Percentiles rank a stretch among this genome's conserved stretches.
Conservation (phyloP, 2,797 vertebrate species). For the Vireo griseus region DNA sequence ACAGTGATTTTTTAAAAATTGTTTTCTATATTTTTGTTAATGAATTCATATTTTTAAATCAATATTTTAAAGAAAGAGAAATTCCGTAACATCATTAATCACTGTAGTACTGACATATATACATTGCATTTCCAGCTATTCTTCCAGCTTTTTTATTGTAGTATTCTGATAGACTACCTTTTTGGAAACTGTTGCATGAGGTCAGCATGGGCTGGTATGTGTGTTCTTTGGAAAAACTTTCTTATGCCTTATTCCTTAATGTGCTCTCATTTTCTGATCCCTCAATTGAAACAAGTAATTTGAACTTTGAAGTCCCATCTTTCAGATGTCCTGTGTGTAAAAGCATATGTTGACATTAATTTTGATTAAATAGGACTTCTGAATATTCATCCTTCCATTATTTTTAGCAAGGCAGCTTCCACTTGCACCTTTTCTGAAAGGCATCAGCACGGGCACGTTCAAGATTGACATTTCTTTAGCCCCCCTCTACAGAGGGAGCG, state of each 20-base stretch:
- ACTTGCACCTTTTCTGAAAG: neutral
- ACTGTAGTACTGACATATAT: neutral
- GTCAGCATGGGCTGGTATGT: neutral
- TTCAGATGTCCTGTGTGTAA: neutral
- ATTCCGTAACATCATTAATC: neutral
- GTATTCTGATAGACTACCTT: neutral
- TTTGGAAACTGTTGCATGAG: neutral
- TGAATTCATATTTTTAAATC: neutral
- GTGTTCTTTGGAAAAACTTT: neutral
- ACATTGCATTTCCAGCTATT: neutral
- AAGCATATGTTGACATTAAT: neutral
- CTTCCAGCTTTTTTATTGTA: neutral
- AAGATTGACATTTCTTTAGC: conserved; percentile 22
- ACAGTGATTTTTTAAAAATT: neutral
- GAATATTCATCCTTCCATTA: neutral
- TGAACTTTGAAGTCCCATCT: conserved; percentile 3
- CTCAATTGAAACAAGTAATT: neutral
- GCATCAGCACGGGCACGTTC: neutral
- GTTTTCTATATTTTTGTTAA: neutral
- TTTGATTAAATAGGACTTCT: conserved; percentile 42
- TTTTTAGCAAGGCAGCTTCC: neutral
- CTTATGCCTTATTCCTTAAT: neutral
- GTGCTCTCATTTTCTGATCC: neutral
- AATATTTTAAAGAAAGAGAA: neutral
- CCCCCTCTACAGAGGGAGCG: neutral